These are phyloP conservation scores for Agrenia bidenticulata DNA, from an alignment of 2,888 invertebrate species.

Conservation along the genomic window DNA sequence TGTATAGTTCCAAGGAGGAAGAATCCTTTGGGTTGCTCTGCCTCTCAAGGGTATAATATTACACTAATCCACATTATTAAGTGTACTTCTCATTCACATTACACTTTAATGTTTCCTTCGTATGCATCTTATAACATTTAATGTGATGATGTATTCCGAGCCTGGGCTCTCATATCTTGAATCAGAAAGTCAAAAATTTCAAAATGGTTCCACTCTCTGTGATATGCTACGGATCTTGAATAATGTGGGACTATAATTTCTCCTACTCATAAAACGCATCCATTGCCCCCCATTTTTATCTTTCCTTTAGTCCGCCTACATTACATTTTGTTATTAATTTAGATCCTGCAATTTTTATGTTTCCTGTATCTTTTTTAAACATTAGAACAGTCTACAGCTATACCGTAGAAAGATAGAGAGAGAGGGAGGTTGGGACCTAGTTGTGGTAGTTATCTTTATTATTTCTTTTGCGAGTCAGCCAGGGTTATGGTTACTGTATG, in stretches of 20 bases:
- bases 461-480: background rate
- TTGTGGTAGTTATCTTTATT: background rate
- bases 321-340: conserved; percentile 18
- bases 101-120: conserved; percentile 19
- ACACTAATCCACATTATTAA: conserved; percentile 40
- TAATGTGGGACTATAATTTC: conserved; percentile 22
- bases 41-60: conserved; percentile 40
- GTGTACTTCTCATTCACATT: conserved; percentile 31
- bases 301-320: conserved; percentile 13
- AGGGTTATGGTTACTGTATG: too few species aligned
- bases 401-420: too few species aligned
- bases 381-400: too few species aligned
- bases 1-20: conserved; percentile 13
- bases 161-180: background rate
- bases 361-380: conserved; percentile 13
- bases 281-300: conserved; percentile 15
- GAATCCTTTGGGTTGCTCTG: conserved; percentile 21
- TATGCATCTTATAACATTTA: background rate
- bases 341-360: conserved; percentile 23
- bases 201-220: conserved; percentile 14
- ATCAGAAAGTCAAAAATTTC: conserved; percentile 13
- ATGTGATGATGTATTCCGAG: background rate
- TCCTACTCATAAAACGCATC: conserved; percentile 15
- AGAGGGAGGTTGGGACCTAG: too few species aligned
- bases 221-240: conserved; percentile 9